Evolutionary conservation across 2,113 vertebrate species (phyloP).

Genomic region (Periophthalmodon schlosseri): DNA sequence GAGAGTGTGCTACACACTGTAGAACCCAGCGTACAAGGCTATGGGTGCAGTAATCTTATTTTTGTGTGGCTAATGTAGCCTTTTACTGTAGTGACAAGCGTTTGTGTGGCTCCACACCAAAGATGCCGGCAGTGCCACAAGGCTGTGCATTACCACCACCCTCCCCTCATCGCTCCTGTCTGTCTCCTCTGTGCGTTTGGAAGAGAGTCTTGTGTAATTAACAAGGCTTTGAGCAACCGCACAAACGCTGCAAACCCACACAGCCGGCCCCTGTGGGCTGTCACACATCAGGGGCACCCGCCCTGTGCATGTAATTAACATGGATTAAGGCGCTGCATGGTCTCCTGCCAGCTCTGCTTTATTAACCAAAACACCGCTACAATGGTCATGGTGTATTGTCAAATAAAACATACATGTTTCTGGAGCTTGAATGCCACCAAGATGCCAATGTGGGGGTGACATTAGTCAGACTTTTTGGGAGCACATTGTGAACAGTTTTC

Average conservation of each 20-base stretch:
- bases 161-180: slow-evolving; percentile 47
- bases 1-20: slow-evolving; percentile 21
- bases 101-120: slow-evolving; percentile 29
- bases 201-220: slow-evolving; percentile 65
- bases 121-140: slow-evolving; percentile 34
- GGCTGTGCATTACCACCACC: slow-evolving; percentile 45
- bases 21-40: slow-evolving; percentile 3
- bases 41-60: slow-evolving; percentile 26
- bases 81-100: slow-evolving; percentile 37
- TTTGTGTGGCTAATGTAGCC: slow-evolving; percentile 20
- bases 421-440: slow-evolving; percentile 39
- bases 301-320: slow-evolving; percentile 63
- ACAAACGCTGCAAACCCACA: slow-evolving; percentile 48
- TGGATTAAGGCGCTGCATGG: slow-evolving; percentile 52
- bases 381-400: slow-evolving; percentile 7
- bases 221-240: slow-evolving; percentile 64
- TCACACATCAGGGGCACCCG: slow-evolving; percentile 37
- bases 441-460: slow-evolving; percentile 44
- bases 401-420: slow-evolving; percentile 30
- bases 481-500: neutral
- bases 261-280: slow-evolving; percentile 33
- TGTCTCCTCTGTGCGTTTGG: slow-evolving; percentile 45
- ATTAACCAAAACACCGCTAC: slow-evolving; percentile 34
- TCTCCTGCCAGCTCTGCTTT: slow-evolving; percentile 49
- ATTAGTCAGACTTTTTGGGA: slow-evolving; percentile 43